These are phyloP conservation scores for Cyanocitta stelleri DNA, from an alignment of 2,113 vertebrate species.

Conservation along the genomic window DNA sequence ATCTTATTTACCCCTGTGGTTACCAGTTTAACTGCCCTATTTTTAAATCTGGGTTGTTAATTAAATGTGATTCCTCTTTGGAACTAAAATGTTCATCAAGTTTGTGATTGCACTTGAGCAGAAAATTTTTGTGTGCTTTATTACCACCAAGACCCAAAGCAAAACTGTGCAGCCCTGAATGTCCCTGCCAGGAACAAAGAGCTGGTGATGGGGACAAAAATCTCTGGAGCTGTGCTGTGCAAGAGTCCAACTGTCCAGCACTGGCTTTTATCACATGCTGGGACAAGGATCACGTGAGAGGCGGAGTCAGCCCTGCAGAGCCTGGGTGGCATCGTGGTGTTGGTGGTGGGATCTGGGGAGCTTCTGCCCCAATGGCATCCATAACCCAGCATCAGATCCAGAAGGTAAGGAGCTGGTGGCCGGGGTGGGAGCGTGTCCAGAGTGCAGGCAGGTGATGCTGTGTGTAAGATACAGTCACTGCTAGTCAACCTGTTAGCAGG, in stretches of 20 bases:
- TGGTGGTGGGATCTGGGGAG: neutral
- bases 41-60: neutral
- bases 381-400: conserved; percentile 71
- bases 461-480: fast-evolving
- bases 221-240: neutral
- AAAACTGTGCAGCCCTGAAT: neutral
- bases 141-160: neutral
- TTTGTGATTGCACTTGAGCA: neutral
- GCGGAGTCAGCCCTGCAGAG: neutral
- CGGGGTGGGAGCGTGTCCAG: fast-evolving
- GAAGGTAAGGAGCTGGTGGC: conserved; percentile 67
- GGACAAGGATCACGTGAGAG: neutral
- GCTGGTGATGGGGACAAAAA: neutral
- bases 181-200: neutral
- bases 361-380: conserved; percentile 62
- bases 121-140: neutral
- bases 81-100: neutral
- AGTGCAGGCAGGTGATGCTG: fast-evolving
- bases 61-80: neutral
- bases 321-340: neutral
- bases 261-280: neutral
- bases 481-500: no score
- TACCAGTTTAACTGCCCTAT: neutral
- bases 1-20: neutral
- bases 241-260: neutral